Base-by-base conservation (phyloP, 2,888 invertebrate species). In the Epirrita christyi region DNA sequence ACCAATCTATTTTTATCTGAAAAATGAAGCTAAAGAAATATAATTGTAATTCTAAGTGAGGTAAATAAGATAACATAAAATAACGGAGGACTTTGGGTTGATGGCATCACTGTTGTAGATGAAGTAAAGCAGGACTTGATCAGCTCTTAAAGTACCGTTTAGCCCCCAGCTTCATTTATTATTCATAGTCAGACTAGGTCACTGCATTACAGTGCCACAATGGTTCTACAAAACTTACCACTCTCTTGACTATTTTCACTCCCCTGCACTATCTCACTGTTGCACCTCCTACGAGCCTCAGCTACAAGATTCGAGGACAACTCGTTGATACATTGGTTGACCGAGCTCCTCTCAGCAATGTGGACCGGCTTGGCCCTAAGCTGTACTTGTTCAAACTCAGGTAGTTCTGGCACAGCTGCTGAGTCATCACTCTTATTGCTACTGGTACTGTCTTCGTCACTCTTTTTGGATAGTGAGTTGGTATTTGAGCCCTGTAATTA, bases 301-400 rank as follows among this genome's bases (percentile, higher is more conserved):
- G 83, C 86, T 21, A 83, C 86, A 45, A 92, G 73, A 66, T 92
- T 93, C n/a, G 92, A 88, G 37, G 95, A 95, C 66, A 96, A 84
- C 79, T 96, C 96, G 72, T 93, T 95, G 68, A 96, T 94, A 78
- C 95, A 96, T 83, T 95, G 95, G 73, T 94, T 93, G 8, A 94
- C 92, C 0, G 92, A 92, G 67, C 85, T 92, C 52, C 92, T 79
- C 63, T 92, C 92, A 1, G 83, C 89, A 27, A 84, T 67, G 43
- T 78, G 79, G 29, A 79, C 76, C 1, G 87, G 83, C 63, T 89
- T 92, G 34, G 70, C 82, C 59, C 92, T 82, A 34, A 91, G 78
- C 69, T 82, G 86, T 54, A 92, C 91, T 59, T 88, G 88, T 60
- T 91, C 87, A 64, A 70, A 71, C 76, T 87, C 88, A 15, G 63